Base-by-base conservation (phyloP, 2,888 invertebrate species). In the Nebria salina region DNA sequence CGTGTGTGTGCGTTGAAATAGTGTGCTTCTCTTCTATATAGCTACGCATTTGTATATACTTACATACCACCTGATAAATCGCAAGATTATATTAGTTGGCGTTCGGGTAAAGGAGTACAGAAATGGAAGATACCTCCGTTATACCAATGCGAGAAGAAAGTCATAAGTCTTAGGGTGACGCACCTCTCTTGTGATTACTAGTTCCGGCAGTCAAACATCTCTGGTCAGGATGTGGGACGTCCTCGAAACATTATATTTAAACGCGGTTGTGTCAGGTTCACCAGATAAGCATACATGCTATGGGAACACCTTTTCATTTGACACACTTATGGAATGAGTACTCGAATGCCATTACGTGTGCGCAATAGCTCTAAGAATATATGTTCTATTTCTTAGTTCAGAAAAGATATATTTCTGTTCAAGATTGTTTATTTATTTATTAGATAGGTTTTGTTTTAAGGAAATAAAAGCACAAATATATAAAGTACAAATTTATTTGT, bases 221-320 rank as follows among this genome's bases (percentile, higher is more conserved):
- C 75, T 70, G 70, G 34, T 42, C 68, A 70, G 81, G 81, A 81
- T 81, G 73, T 81, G 81, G 81, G 76, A 81, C 76, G 81, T 72
- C 81, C 81, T 81, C 81, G 72, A 81, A 81, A 81, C 73, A 76
- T 76, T 80, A 76, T 81, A 70, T 43, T 65, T 26, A 77, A 72
- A 54, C 72, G 72, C 72, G 54, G 2, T 6, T 15, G 70, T 54
- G 75, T 68, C 34, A 54, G 72, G 65, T 75, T 43, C 75, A 70
- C n/a, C 54, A 54, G 11, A 54, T 13, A 54, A 54, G 13, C 54
- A 54, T 54, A 42, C 54, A 20, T 34, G 34, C 5, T 34, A 34
- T 34, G 5, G 34, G 25, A 8, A n/a, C 42, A 43, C 34, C 7
- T 41, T 73, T 73, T 43, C 73, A 73, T 73, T n/a, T 81, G 80